Evolutionary conservation across 2,113 vertebrate genomes (phyloP).

Genomic region (Notiomystis cincta): DNA sequence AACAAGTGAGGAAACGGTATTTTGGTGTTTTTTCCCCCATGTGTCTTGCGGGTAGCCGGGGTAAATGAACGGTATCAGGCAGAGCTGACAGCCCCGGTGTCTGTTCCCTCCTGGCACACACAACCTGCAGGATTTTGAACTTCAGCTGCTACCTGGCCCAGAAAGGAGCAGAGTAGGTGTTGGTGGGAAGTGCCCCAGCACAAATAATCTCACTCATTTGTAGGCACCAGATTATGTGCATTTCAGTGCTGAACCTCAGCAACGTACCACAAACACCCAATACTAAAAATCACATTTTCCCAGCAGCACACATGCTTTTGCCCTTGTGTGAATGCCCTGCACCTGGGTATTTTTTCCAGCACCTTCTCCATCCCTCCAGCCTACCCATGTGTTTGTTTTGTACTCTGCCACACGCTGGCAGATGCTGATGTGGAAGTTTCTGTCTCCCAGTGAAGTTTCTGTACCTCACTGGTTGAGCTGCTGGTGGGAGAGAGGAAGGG

Average conservation of each 20-base stretch:
- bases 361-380: background rate
- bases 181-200: constrained; percentile 24
- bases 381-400: background rate
- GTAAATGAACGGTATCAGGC: background rate
- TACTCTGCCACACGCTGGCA: background rate
- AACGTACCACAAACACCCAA: background rate
- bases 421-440: background rate
- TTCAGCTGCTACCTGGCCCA: background rate
- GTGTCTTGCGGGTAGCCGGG: background rate
- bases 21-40: fast-evolving
- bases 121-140: background rate
- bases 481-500: background rate
- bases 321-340: constrained; percentile 28
- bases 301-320: constrained; percentile 6
- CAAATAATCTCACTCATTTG: constrained; percentile 5
- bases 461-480: background rate
- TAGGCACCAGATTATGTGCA: background rate
- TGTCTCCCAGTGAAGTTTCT: background rate
- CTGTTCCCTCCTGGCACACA: background rate
- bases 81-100: background rate
- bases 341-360: constrained; percentile 25
- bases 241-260: background rate
- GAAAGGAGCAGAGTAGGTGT: background rate
- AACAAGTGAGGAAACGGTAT: background rate
- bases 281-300: constrained; percentile 40